Conservation (phyloP, 2,888 invertebrate species). For the Masnerella sp. region DNA sequence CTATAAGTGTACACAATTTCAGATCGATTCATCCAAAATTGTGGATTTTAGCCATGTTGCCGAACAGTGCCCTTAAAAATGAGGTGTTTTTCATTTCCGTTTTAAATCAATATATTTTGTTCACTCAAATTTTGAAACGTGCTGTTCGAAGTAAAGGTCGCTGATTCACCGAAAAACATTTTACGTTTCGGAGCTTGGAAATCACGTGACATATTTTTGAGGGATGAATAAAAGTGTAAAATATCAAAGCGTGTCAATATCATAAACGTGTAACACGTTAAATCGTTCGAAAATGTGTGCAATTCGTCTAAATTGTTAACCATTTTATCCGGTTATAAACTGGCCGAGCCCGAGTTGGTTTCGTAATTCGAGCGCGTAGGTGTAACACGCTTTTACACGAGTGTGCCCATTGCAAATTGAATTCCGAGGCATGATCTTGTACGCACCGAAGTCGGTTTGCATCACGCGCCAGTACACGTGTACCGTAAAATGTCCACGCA, state of each 20-base stretch:
- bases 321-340: constrained; percentile 20
- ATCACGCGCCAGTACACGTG: constrained; percentile 53
- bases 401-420: constrained; percentile 47
- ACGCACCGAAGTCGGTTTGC: constrained; percentile 49
- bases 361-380: constrained; percentile 59
- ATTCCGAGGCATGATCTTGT: constrained; percentile 55
- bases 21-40: too few relatives aligned
- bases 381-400: constrained; percentile 43
- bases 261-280: constrained; percentile 4
- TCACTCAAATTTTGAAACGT: too few relatives aligned
- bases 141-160: too few relatives aligned
- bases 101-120: too few relatives aligned
- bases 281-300: constrained; percentile 19
- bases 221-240: neutral
- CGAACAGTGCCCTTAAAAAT: too few relatives aligned
- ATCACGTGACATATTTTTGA: neutral
- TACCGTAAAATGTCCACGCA: constrained; percentile 55
- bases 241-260: neutral
- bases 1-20: too few relatives aligned
- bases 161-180: too few relatives aligned
- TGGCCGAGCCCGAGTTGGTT: constrained; percentile 22
- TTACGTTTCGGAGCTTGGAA: too few relatives aligned
- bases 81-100: too few relatives aligned
- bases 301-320: constrained; percentile 33
- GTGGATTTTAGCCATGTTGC: too few relatives aligned